Conservation (phyloP, 1,140 invertebrate genomes). For the Tribolium madens region DNA sequence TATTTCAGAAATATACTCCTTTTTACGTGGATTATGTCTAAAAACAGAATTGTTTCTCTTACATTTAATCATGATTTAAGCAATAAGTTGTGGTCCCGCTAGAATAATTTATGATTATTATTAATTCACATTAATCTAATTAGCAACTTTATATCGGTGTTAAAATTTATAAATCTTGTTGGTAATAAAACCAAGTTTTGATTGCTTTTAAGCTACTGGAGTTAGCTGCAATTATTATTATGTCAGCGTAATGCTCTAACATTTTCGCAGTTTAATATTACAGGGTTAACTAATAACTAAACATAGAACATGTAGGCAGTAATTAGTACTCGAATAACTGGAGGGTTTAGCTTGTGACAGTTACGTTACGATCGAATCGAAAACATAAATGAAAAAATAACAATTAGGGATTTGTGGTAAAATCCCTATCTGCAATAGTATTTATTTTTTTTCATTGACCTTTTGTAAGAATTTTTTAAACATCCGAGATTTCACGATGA, state of each 20-base stretch:
- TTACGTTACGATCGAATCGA: background rate
- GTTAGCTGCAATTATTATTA: constrained; percentile 11
- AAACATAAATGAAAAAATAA: background rate
- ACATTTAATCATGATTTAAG: too few relatives aligned
- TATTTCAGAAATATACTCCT: background rate
- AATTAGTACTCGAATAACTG: background rate
- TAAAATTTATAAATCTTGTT: constrained; percentile 28
- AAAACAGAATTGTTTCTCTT: background rate
- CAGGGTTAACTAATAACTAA: background rate
- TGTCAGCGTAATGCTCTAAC: background rate
- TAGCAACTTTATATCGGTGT: constrained; percentile 9
- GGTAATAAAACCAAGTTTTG: constrained; percentile 13
- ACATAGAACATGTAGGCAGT: background rate
- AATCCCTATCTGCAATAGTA: too few relatives aligned
- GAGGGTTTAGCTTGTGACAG: background rate
- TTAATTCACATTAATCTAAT: constrained; percentile 10
- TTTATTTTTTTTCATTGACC: background rate
- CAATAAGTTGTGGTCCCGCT: background rate
- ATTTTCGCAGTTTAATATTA: background rate
- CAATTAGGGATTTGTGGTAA: background rate
- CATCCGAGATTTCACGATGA: background rate
- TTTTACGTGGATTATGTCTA: background rate
- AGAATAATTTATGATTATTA: constrained; percentile 15
- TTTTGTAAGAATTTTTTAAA: background rate
- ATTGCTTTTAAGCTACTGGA: background rate